These are phyloP conservation scores for Falco columbarius DNA, from an alignment of 2,797 vertebrate species.

Conservation along the genomic window DNA sequence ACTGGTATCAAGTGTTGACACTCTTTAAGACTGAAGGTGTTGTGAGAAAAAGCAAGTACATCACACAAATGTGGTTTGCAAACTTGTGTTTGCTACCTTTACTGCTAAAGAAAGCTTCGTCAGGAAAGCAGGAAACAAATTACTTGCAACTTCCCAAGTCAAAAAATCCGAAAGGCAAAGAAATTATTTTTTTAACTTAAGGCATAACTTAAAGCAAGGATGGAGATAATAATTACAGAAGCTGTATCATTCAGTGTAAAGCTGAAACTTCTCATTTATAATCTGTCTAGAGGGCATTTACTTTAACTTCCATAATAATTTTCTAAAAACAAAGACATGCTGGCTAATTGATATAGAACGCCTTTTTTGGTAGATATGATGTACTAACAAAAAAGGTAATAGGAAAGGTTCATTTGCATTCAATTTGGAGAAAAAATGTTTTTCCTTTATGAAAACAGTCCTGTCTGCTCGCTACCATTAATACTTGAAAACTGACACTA, in stretches of 20 bases:
- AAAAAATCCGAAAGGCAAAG: neutral
- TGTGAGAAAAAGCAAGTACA: neutral
- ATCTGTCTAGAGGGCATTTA: neutral
- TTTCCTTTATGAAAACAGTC: neutral
- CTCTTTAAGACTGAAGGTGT: neutral
- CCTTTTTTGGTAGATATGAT: neutral
- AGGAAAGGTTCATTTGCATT: neutral
- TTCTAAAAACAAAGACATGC: neutral
- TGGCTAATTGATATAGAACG: neutral
- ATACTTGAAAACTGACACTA: neutral
- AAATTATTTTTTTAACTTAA: neutral
- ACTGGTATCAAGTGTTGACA: neutral
- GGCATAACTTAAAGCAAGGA: neutral
- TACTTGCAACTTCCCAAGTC: neutral
- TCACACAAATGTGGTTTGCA: neutral
- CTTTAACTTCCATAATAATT: neutral
- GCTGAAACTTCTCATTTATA: neutral
- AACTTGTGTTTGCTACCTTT: neutral
- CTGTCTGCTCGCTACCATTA: neutral
- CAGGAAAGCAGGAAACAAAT: neutral
- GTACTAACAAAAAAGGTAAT: neutral
- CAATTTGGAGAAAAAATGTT: neutral
- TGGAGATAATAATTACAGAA: neutral
- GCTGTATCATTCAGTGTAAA: neutral
- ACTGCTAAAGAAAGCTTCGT: neutral